Evolutionary conservation across 2,888 invertebrate genomes (phyloP), one percentile per base, ranked within the genome.

Genomic region (Halictus ligatus): DNA sequence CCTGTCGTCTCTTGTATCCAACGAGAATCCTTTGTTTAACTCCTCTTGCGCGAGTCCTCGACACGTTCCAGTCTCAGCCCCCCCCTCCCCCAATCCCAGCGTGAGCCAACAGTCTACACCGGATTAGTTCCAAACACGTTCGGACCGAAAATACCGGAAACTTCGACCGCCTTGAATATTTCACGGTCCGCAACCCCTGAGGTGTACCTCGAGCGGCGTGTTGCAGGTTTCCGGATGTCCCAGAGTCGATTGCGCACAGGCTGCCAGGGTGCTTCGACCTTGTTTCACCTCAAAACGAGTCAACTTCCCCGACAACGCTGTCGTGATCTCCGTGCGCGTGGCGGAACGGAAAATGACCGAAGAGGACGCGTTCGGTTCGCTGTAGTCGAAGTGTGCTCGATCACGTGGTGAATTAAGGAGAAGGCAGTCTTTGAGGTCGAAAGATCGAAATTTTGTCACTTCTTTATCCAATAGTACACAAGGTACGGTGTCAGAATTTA

Each of bases 121-220:
- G 92, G 93, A 94, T 94, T 93, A 94, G 93, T 94, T 94, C 91
- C 87, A 90, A 89, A 90, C 92, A 90, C 90, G 92, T 88, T 90
- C 88, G 85, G 87, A 85, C 60, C 40, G 74, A 74, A 71, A 54
- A 67, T 75, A 88, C 85, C 89, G 88, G 88, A 54, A 91, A 92
- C 92, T 93, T 93, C 91, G 91, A 93, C 94, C 94, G 92, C 91
- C 88, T 89, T 93, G 91, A 93, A 94, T 94, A 93, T 92, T 94
- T 93, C 89, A 92, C 89, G 86, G 75, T 43, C 75, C 48, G 82
- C 78, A 77, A 79, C 71, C 85, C 84, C 84, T 80, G 48, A 75
- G 73, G 82, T 76, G 75, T 43, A 83, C 73, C 84, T 80, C 72
- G 76, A 15, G 50, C 73, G 3, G 46, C 29, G 35, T 35, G 21